Evolutionary conservation across 2,888 invertebrate species (phyloP).

Genomic region (Amitus sp.): DNA sequence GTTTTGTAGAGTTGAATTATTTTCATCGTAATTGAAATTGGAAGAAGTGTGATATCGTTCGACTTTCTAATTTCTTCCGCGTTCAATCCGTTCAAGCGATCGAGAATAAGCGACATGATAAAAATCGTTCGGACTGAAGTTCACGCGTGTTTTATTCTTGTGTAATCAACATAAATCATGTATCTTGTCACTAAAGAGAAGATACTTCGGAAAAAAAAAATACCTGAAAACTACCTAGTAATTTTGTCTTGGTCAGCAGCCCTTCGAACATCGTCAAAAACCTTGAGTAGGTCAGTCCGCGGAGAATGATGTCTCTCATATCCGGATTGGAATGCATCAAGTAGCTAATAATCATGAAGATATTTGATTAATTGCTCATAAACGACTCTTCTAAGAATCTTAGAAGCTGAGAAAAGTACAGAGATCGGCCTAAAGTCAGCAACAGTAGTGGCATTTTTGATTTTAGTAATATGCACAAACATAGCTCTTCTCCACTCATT

Average conservation of each 20-base stretch:
- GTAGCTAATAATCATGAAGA: background rate
- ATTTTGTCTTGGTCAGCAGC: background rate
- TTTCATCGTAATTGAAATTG: no score
- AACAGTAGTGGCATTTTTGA: background rate
- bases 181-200: no score
- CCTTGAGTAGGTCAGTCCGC: background rate
- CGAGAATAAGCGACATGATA: no score
- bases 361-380: background rate
- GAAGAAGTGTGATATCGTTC: no score
- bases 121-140: no score
- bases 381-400: background rate
- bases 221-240: no score
- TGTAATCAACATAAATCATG: no score
- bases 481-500: background rate
- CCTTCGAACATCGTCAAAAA: slow-evolving; percentile 3
- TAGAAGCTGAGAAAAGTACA: background rate
- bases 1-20: no score
- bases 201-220: no score
- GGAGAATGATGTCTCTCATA: background rate
- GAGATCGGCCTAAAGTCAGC: slow-evolving; percentile 8
- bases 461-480: background rate
- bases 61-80: no score
- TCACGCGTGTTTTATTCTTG: no score
- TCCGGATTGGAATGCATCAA: slow-evolving; percentile 7
- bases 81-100: no score